A percentile compares a stretch with the other conserved stretches of the same genome.
These are phyloP conservation scores for Athetis lepigone DNA, from an alignment of 2,888 invertebrate genomes.

Conservation along the genomic window DNA sequence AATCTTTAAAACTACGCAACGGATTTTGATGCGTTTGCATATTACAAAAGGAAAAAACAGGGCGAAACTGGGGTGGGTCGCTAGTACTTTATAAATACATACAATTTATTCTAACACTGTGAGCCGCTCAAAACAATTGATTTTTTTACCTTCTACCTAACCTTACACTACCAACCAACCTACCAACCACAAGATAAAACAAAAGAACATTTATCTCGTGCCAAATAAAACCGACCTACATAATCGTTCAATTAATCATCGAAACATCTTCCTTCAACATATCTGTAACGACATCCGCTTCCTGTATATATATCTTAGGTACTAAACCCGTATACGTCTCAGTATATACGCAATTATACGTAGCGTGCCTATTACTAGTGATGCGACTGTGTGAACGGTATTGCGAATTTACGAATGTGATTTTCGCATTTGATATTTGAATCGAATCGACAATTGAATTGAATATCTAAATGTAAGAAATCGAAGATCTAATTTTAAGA, in stretches of 20 bases:
- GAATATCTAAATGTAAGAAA: too few species aligned
- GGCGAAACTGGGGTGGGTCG: too few species aligned
- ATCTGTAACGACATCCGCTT: constrained; percentile 74
- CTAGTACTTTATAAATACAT: too few species aligned
- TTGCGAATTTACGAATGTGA: constrained; percentile 23
- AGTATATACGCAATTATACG: constrained; percentile 12
- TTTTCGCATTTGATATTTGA: constrained; percentile 2
- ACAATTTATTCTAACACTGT: too few species aligned
- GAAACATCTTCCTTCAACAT: constrained; percentile 60
- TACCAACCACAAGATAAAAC: constrained; percentile 33
- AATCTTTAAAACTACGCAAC: too few species aligned
- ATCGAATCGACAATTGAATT: constrained; percentile 13
- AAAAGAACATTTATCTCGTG: constrained; percentile 47
- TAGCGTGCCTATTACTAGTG: constrained; percentile 37
- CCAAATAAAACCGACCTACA: constrained; percentile 55
- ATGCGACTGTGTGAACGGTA: constrained; percentile 18
- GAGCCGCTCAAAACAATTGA: too few species aligned
- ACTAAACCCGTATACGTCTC: constrained; percentile 32
- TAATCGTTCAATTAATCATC: constrained; percentile 64
- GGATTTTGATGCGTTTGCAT: too few species aligned
- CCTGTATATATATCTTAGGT: constrained; percentile 59
- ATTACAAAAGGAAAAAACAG: too few species aligned
- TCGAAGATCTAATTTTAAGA: too few species aligned
- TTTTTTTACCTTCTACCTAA: too few species aligned
- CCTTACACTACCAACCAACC: too few species aligned